These are phyloP conservation scores for Drosophila triauraria DNA, from an alignment of 1,140 invertebrate genomes.

Conservation along the genomic window DNA sequence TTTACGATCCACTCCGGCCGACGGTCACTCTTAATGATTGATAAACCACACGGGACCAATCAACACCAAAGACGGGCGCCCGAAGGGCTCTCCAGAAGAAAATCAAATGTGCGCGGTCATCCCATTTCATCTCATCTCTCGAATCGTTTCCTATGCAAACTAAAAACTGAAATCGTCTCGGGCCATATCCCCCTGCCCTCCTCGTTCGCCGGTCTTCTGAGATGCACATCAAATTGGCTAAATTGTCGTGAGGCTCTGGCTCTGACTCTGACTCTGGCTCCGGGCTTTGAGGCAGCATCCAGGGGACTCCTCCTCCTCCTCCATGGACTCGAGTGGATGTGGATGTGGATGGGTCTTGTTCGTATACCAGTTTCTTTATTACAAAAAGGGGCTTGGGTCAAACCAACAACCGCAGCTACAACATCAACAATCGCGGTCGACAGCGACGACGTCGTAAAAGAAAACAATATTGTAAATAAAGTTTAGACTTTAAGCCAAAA, in stretches of 20 bases:
- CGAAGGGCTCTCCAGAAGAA: conserved; percentile 32
- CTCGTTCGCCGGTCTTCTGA: not conserved
- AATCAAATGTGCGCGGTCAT: conserved; percentile 62
- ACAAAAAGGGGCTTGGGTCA: conserved; percentile 80
- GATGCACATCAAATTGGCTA: conserved; percentile 75
- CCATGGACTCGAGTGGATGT: conserved; percentile 18
- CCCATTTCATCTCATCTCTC: conserved; percentile 27
- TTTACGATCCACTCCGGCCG: conserved; percentile 52
- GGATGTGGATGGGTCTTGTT: conserved; percentile 57
- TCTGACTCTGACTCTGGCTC: not conserved
- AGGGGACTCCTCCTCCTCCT: conserved; percentile 23
- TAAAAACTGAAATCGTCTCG: conserved; percentile 45
- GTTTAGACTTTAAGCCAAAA: conserved; percentile 79
- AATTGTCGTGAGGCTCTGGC: conserved; percentile 68
- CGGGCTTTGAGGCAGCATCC: conserved; percentile 29
- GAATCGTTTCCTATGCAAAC: conserved; percentile 51
- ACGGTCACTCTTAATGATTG: conserved; percentile 74
- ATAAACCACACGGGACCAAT: conserved; percentile 79
- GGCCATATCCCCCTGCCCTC: conserved; percentile 12
- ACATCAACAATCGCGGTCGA: conserved; percentile 44
- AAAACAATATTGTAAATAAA: conserved; percentile 83
- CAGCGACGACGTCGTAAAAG: conserved; percentile 73
- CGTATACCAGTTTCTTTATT: conserved; percentile 80
- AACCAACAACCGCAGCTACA: conserved; percentile 66
- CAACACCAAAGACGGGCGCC: conserved; percentile 51